Evolutionary conservation across 2,113 vertebrate species (phyloP).

Genomic region (Raja brachyura): DNA sequence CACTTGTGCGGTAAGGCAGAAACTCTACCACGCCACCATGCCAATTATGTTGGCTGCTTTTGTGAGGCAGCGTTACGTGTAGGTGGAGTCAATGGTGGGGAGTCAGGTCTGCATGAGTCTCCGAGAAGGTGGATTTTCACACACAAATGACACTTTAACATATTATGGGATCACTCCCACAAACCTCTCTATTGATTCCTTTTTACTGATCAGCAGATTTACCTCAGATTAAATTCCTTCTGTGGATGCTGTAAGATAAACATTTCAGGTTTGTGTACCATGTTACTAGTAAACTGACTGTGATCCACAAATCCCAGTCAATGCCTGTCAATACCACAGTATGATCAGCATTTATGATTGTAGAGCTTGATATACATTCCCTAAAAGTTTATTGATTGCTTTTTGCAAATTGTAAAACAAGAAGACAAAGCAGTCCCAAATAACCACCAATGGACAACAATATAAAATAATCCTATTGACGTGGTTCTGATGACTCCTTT

Average conservation of each 20-base stretch:
- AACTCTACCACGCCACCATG: too few species aligned
- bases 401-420: background rate
- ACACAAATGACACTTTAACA: background rate
- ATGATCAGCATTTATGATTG: background rate
- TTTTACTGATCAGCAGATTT: background rate
- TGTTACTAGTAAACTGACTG: constrained; percentile 5
- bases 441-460: background rate
- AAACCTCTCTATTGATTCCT: background rate
- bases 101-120: too few species aligned
- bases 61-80: too few species aligned
- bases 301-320: background rate
- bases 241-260: background rate
- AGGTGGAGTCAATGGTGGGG: too few species aligned
- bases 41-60: too few species aligned
- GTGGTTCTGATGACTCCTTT: background rate
- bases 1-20: too few species aligned
- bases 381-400: background rate
- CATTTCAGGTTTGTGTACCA: background rate
- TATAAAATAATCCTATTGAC: background rate
- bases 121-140: background rate
- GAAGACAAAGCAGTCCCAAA: background rate
- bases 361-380: background rate
- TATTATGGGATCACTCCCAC: background rate
- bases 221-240: background rate
- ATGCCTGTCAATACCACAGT: constrained; percentile 1